A percentile compares a stretch with the other conserved stretches of the same genome.
phyloP scores from a whole-genome alignment of 2,113 vertebrate species.

The Lepus europaeus region DNA sequence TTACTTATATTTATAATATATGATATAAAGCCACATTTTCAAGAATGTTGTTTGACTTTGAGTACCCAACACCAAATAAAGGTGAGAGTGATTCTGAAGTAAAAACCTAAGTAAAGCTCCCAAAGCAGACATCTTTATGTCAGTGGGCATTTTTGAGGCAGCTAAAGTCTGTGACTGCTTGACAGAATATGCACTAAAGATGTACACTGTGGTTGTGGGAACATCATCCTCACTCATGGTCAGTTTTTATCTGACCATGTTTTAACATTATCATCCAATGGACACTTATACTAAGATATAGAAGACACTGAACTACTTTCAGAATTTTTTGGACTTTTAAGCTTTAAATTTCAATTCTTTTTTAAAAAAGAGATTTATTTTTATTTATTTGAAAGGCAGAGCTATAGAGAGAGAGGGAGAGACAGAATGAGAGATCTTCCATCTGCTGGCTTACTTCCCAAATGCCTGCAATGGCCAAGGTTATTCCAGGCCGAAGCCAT shows the following conservation, averaged over 20 bases:
- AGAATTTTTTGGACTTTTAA: neutral
- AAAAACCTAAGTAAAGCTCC: neutral
- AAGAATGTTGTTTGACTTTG: neutral
- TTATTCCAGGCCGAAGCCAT: too few relatives aligned
- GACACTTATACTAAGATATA: neutral
- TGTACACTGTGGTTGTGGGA: neutral
- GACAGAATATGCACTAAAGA: neutral
- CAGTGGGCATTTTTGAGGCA: neutral
- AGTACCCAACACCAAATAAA: conserved; percentile 5
- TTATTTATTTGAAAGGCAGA: too few relatives aligned
- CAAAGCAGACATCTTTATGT: neutral
- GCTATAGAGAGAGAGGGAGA: too few relatives aligned
- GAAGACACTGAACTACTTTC: conserved; percentile 22
- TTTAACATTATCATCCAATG: neutral
- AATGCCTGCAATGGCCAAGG: too few relatives aligned
- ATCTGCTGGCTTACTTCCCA: too few relatives aligned
- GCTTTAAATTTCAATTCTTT: conserved; percentile 12
- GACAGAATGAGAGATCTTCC: too few relatives aligned
- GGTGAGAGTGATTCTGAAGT: neutral
- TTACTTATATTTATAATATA: neutral
- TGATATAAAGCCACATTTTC: neutral
- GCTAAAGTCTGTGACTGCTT: neutral
- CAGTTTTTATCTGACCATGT: neutral
- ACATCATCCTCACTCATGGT: neutral
- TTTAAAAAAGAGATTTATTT: too few relatives aligned